A percentile compares a stretch with the other conserved stretches of the same genome.
These are phyloP conservation scores for Crocidura indochinensis DNA, from an alignment of 2,797 vertebrate species.

Conservation along the genomic window DNA sequence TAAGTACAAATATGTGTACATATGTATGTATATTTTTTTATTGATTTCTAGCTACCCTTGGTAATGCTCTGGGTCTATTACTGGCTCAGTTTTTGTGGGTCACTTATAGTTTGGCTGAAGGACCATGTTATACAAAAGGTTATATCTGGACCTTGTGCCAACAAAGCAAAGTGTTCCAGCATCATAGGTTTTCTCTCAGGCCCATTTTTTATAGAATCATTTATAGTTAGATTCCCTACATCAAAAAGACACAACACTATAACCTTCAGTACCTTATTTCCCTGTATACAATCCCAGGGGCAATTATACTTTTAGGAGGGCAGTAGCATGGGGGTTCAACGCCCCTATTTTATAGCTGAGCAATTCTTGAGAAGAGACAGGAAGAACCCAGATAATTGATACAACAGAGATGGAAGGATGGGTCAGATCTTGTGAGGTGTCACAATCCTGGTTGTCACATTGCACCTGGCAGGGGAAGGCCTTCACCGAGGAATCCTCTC, in stretches of 20 bases:
- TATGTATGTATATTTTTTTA: too few species aligned
- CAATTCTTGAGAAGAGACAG: background rate
- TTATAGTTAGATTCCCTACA: background rate
- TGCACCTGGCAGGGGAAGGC: background rate
- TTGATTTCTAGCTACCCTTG: too few species aligned
- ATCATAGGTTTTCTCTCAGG: background rate
- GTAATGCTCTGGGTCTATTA: too few species aligned
- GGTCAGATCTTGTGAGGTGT: background rate
- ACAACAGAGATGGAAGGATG: background rate
- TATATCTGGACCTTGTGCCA: too few species aligned
- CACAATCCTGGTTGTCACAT: background rate
- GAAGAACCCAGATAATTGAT: background rate
- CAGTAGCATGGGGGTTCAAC: background rate
- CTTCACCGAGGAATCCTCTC: background rate
- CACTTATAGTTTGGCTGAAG: too few species aligned
- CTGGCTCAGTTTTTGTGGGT: too few species aligned
- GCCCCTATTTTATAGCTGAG: constrained; percentile 11
- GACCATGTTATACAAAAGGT: too few species aligned
- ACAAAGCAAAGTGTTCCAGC: too few species aligned
- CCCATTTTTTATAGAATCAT: background rate
- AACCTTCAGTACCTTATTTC: background rate
- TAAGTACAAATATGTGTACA: too few species aligned
- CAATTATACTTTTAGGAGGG: background rate
- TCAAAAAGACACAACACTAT: background rate
- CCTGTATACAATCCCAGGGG: background rate